phyloP scores from a whole-genome alignment of 2,888 invertebrate genomes.

The Agapostemon virescens region DNA sequence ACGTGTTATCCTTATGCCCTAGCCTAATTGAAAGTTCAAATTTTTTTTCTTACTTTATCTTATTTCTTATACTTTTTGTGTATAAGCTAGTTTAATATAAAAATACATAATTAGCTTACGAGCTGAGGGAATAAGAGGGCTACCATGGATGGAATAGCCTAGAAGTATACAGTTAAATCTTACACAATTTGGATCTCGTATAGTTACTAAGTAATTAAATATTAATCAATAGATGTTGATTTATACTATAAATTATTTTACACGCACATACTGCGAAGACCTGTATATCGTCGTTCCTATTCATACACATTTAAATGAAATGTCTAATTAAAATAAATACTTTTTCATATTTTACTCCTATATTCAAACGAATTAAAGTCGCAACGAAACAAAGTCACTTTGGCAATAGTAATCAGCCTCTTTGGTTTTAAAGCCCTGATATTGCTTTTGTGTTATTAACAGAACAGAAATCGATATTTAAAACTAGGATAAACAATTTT shows the following conservation, averaged over 20 bases:
- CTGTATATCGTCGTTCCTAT: conserved; percentile 65
- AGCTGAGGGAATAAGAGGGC: conserved; percentile 79
- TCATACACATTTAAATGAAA: conserved; percentile 60
- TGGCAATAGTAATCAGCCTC: conserved; percentile 80
- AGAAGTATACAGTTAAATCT: conserved; percentile 79
- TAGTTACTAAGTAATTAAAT: conserved; percentile 71
- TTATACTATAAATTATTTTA: conserved; percentile 76
- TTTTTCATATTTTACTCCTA: conserved; percentile 66
- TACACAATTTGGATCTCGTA: conserved; percentile 74
- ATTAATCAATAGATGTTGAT: conserved; percentile 71
- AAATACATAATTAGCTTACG: conserved; percentile 81
- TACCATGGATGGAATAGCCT: conserved; percentile 76
- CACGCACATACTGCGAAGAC: conserved; percentile 72
- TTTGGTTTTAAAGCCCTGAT: conserved; percentile 76
- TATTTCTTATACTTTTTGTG: conserved; percentile 69
- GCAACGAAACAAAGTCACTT: conserved; percentile 75
- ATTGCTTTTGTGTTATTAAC: conserved; percentile 66
- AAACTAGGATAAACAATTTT: conserved; percentile 31
- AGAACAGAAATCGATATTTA: conserved; percentile 39
- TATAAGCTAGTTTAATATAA: conserved; percentile 81
- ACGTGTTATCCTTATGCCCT: conserved; percentile 74
- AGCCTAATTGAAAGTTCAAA: conserved; percentile 73
- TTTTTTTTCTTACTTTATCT: conserved; percentile 60
- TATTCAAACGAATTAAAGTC: conserved; percentile 67
- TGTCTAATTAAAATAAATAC: conserved; percentile 65